Conservation (phyloP, 2,113 vertebrate species). For the Naja naja region DNA sequence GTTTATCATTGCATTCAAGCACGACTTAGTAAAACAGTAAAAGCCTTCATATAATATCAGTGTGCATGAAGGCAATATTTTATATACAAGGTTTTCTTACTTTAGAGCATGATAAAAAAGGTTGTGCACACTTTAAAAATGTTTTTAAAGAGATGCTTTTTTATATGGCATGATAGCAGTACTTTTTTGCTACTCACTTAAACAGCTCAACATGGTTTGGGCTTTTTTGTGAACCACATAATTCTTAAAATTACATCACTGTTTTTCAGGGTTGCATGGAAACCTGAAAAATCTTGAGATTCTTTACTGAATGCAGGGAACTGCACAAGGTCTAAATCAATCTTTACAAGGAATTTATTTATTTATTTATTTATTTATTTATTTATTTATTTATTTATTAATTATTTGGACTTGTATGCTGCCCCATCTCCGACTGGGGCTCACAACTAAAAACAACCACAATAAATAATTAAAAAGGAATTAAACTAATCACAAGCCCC, state of each 20-base stretch:
- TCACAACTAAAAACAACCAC: too few species aligned
- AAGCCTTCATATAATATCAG: neutral
- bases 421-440: too few species aligned
- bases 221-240: neutral
- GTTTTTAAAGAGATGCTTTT: neutral
- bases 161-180: neutral
- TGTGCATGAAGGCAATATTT: neutral
- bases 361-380: too few species aligned
- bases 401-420: too few species aligned
- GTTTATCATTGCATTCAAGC: neutral
- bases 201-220: neutral
- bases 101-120: neutral
- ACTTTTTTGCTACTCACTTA: neutral
- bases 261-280: neutral
- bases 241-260: neutral
- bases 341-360: neutral
- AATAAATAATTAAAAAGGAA: too few species aligned
- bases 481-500: too few species aligned
- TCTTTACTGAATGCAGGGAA: neutral
- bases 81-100: neutral
- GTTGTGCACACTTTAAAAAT: neutral
- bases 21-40: neutral
- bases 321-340: neutral
- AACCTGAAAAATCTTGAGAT: neutral
- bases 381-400: too few species aligned